A percentile compares a stretch with the other conserved stretches of the same genome.
Evolutionary conservation across 1,140 invertebrate genomes (phyloP).

Genomic region (Pogonus chalceus): DNA sequence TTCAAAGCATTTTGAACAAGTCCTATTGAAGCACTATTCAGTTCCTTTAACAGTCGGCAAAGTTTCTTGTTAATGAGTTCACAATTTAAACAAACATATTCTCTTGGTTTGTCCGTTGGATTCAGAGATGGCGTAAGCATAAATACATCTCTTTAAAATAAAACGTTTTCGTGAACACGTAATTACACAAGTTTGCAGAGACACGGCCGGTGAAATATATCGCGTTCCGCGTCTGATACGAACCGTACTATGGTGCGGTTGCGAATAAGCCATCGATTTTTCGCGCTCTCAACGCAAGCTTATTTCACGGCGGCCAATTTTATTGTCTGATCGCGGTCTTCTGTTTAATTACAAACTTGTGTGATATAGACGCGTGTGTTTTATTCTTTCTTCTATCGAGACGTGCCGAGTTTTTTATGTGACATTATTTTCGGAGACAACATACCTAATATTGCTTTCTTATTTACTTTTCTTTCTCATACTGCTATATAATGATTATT

Average conservation of each 20-base stretch:
- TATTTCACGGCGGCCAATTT: slow-evolving; percentile 1
- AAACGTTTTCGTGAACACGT: neutral
- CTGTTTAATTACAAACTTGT: neutral
- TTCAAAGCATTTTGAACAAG: too few species aligned
- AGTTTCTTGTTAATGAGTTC: neutral
- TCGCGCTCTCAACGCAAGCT: neutral
- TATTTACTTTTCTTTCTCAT: too few species aligned
- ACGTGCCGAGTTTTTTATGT: too few species aligned
- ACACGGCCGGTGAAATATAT: neutral
- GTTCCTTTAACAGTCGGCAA: neutral
- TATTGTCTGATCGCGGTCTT: neutral
- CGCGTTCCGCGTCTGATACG: neutral
- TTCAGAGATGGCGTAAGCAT: neutral
- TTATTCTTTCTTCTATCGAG: too few species aligned
- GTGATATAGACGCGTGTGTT: neutral
- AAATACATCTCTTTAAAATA: neutral
- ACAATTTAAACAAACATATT: neutral
- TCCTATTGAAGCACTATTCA: too few species aligned
- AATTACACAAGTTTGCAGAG: neutral
- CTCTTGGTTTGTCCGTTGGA: neutral
- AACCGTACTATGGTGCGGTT: neutral
- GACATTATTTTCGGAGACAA: too few species aligned
- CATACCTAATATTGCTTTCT: too few species aligned
- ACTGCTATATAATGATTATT: too few species aligned
- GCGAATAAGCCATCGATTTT: slow-evolving; percentile 5